A percentile compares a stretch with the other conserved stretches of the same genome.
Evolutionary conservation across 2,888 invertebrate genomes (phyloP).

Genomic region (Nowickia ferox): DNA sequence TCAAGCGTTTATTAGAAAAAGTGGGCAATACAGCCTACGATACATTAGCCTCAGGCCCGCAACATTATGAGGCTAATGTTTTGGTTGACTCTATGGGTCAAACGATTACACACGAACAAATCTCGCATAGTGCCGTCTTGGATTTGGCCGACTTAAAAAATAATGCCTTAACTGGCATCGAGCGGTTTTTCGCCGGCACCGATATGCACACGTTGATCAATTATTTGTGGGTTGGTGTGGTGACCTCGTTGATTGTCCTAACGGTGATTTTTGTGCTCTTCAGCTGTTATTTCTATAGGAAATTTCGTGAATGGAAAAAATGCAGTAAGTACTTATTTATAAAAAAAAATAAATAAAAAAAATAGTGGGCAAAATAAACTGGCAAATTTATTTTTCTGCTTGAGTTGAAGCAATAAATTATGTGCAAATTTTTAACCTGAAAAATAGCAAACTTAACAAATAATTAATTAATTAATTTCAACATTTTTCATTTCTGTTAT

Average conservation of each 20-base stretch:
- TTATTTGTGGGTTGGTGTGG: slow-evolving; percentile 83
- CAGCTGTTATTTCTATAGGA: slow-evolving; percentile 82
- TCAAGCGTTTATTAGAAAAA: slow-evolving; percentile 80
- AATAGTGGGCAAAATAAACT: not conserved
- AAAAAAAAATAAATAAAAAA: not conserved
- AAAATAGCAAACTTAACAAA: too few species aligned
- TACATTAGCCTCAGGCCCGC: slow-evolving; percentile 49
- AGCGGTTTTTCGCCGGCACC: slow-evolving; percentile 79
- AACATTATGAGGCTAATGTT: slow-evolving; percentile 40
- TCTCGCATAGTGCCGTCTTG: slow-evolving; percentile 81
- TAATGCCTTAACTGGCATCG: slow-evolving; percentile 70
- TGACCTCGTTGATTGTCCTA: slow-evolving; percentile 80
- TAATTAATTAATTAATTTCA: too few species aligned
- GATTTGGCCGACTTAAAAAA: slow-evolving; percentile 78
- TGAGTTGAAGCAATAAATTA: too few species aligned
- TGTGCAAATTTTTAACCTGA: too few species aligned
- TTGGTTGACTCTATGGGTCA: slow-evolving; percentile 74
- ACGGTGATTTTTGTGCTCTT: slow-evolving; percentile 82
- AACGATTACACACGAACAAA: slow-evolving; percentile 80
- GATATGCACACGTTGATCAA: slow-evolving; percentile 82
- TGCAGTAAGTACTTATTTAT: slow-evolving; percentile 82
- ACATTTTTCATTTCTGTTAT: too few species aligned
- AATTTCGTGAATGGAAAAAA: slow-evolving; percentile 83
- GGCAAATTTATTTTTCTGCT: not conserved
- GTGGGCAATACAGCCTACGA: slow-evolving; percentile 77